A percentile compares a stretch with the other conserved stretches of the same genome.
Conservation (phyloP, 2,888 invertebrate genomes). For the Boloria selene region DNA sequence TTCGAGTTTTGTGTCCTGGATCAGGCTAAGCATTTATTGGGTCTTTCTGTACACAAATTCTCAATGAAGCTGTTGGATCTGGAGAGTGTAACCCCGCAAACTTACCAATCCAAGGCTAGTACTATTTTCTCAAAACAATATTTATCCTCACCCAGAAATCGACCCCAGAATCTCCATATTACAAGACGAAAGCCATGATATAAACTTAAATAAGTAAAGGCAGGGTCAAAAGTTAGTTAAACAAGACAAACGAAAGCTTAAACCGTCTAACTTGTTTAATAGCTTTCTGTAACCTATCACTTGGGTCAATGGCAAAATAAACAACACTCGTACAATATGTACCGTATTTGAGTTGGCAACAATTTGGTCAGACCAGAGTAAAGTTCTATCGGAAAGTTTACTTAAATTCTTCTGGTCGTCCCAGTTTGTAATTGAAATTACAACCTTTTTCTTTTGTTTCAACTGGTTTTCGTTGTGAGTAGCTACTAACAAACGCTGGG, state of each 20-base stretch:
- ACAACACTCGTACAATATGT: constrained; percentile 23
- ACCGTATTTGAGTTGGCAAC: constrained; percentile 30
- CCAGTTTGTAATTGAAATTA: neutral
- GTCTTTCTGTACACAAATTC: too few species aligned
- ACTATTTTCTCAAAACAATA: too few species aligned
- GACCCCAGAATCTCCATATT: too few species aligned
- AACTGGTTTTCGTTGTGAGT: neutral
- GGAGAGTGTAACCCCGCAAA: too few species aligned
- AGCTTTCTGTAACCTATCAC: constrained; percentile 11
- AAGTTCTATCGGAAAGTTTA: constrained; percentile 12
- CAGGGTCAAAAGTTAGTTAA: neutral
- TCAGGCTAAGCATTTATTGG: too few species aligned
- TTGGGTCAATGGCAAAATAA: constrained; percentile 19
- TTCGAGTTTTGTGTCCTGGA: too few species aligned
- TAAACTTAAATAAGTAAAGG: too few species aligned
- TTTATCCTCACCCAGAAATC: too few species aligned
- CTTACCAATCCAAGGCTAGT: too few species aligned
- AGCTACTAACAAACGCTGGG: too few species aligned
- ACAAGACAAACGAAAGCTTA: neutral
- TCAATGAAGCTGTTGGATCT: too few species aligned
- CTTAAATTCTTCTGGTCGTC: constrained; percentile 8
- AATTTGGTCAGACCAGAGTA: constrained; percentile 30
- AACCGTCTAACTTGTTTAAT: constrained; percentile 2
- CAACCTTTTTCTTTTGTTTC: neutral
- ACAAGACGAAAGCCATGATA: too few species aligned